A percentile compares a stretch with the other conserved stretches of the same genome.
Evolutionary conservation across 1,140 invertebrate species (phyloP).

Genomic region (Drosophila arizonae): DNA sequence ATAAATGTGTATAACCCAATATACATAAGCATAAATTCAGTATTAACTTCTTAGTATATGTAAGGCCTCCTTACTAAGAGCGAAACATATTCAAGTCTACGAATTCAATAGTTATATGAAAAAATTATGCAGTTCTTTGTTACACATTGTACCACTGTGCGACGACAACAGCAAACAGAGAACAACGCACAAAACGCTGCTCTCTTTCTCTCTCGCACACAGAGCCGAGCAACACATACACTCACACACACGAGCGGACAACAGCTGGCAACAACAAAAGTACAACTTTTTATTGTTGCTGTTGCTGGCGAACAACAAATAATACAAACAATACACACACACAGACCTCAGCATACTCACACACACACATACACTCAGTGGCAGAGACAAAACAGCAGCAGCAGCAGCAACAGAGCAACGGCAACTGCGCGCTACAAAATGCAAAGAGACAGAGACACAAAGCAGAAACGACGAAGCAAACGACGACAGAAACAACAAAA

Average conservation of each 20-base stretch:
- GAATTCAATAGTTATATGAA: too few relatives aligned
- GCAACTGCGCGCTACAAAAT: conserved; percentile 74
- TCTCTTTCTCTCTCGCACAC: conserved; percentile 32
- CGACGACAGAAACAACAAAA: conserved; percentile 51
- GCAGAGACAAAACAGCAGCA: conserved; percentile 14
- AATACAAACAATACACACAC: conserved; percentile 74
- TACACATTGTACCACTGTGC: conserved; percentile 18
- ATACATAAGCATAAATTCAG: too few relatives aligned
- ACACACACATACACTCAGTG: background rate
- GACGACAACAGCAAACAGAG: conserved; percentile 67
- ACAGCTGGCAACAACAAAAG: conserved; percentile 60
- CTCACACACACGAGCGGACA: conserved; percentile 12
- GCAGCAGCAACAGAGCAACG: conserved; percentile 51
- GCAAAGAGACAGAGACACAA: conserved; percentile 68
- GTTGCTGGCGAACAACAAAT: conserved; percentile 69
- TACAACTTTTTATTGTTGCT: conserved; percentile 58
- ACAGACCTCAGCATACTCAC: conserved; percentile 9
- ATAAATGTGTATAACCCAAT: too few relatives aligned
- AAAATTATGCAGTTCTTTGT: too few relatives aligned
- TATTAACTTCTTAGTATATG: too few relatives aligned
- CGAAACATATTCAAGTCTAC: too few relatives aligned
- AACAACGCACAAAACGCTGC: conserved; percentile 64
- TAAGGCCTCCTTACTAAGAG: too few relatives aligned
- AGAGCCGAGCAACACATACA: conserved; percentile 8
- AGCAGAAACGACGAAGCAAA: conserved; percentile 35